phyloP scores from a whole-genome alignment of 2,113 vertebrate species.

The Indri indri region DNA sequence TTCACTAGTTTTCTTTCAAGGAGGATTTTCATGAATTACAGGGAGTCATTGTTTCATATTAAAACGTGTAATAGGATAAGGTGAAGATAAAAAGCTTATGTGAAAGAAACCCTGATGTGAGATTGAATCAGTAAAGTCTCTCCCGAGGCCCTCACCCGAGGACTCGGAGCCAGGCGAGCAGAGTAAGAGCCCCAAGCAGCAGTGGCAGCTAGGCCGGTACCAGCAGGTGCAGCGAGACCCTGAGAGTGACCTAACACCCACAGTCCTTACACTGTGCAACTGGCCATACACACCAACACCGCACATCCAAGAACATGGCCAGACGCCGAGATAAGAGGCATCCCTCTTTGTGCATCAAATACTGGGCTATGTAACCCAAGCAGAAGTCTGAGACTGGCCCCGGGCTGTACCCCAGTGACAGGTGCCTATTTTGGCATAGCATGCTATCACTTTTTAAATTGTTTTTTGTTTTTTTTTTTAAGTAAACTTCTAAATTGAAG shows the following conservation, averaged over 20 bases:
- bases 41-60: slow-evolving; percentile 71
- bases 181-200: background rate
- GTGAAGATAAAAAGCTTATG: slow-evolving; percentile 76
- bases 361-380: background rate
- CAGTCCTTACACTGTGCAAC: background rate
- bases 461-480: background rate
- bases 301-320: background rate
- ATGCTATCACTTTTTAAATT: background rate
- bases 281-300: background rate
- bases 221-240: background rate
- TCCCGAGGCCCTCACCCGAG: background rate
- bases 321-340: background rate
- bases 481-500: background rate
- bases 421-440: accelerated
- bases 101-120: slow-evolving; percentile 67
- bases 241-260: background rate
- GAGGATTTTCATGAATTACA: slow-evolving; percentile 74
- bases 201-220: background rate
- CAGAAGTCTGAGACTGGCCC: background rate
- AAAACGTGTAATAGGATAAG: slow-evolving; percentile 76
- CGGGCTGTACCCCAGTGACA: background rate
- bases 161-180: background rate
- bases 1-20: slow-evolving; percentile 68
- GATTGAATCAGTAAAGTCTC: slow-evolving; percentile 60
- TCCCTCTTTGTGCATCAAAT: background rate